A percentile compares a stretch with the other conserved stretches of the same genome.
Conservation (phyloP, 2,797 vertebrate species). For the Tolypeutes matacus region DNA sequence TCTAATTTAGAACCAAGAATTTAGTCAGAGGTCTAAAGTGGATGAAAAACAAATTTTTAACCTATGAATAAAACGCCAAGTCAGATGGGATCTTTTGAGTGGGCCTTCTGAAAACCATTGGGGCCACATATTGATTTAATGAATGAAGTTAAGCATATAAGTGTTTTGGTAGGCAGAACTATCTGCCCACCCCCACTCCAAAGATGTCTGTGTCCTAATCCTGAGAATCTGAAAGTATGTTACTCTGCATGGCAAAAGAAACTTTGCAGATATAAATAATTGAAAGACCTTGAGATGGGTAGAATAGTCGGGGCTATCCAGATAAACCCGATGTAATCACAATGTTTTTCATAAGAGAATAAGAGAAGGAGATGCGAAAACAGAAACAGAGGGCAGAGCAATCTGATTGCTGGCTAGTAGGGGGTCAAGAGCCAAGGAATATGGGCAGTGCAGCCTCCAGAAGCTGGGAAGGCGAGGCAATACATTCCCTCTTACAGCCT, state of each 20-base stretch:
- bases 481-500: background rate
- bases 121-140: background rate
- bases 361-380: too few species aligned
- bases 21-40: background rate
- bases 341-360: too few species aligned
- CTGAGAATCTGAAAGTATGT: too few species aligned
- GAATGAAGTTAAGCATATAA: background rate
- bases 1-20: background rate
- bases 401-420: background rate
- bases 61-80: background rate
- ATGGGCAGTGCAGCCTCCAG: too few species aligned
- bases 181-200: fast-evolving
- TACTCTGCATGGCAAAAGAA: too few species aligned
- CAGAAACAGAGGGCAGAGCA: background rate
- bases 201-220: background rate
- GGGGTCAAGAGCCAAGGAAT: background rate
- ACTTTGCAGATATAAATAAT: too few species aligned
- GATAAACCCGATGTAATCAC: too few species aligned
- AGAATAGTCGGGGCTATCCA: too few species aligned
- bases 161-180: background rate
- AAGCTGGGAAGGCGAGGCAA: background rate
- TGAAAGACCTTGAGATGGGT: too few species aligned
- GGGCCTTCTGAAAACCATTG: background rate
- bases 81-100: background rate
- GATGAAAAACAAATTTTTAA: background rate